Evolutionary conservation across 1,140 invertebrate genomes (phyloP), one percentile per base, ranked within the genome.

Genomic region (Tetramorium simillimum): DNA sequence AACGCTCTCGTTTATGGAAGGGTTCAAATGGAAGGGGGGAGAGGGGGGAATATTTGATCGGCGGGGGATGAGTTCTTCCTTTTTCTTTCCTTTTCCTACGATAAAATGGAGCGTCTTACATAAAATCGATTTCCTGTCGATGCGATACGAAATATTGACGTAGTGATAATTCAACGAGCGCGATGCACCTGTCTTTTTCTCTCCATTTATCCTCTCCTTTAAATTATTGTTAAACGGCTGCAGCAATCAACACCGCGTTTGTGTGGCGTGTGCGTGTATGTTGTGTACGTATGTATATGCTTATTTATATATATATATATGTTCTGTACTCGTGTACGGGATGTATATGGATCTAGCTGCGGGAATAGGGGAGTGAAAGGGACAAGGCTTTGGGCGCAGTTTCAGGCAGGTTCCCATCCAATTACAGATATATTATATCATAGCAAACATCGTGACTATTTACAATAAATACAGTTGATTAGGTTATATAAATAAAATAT

Each of bases 401-500:
- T 89, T 82, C 75, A 92, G 89, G 86, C 88, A 91, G 87, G 56
- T 90, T 92, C 91, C 65, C 93, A 94, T 94, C 91, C 93, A 94
- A 93, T 93, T 94, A 94, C 93, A 94, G 92, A 94, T 93, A 94
- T 94, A 93, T 94, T 93, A 93, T 93, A 92, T 92, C 92, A 94
- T 94, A 94, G 94, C 93, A 94, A 94, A 94, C 94, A 94, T 94
- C 92, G 93, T 94, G 94, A 94, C 93, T 94, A 94, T 94, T 94
- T 94, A 94, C 94, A 94, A 93, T 94, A 94, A 94, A 94, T 94
- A 94, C 94, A 94, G 90, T 94, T 88, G 92, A 92, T 93, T 93
- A 94, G 88, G 92, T 94, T 93, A 93, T 94, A 94, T 94, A 94
- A 94, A 94, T 94, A 94, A 94, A 94, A 94, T 94, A 94, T 94